Percentiles rank a stretch among this genome's conserved stretches.
phyloP scores from a whole-genome alignment of 2,888 invertebrate species.

The Acrobasis consociella region DNA sequence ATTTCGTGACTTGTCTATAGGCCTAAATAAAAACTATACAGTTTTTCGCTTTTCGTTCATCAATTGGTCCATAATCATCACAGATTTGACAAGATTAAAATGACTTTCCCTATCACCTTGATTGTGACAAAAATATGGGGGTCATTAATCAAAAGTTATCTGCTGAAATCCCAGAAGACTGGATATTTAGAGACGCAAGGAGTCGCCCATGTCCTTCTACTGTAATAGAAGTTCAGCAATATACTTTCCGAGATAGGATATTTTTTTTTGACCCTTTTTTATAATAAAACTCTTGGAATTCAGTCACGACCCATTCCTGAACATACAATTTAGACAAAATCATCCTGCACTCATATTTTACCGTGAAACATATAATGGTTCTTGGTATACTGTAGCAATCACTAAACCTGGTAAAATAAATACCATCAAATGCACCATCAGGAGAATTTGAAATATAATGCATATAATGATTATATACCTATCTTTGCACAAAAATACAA shows the following conservation, averaged over 20 bases:
- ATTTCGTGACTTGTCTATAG: slow-evolving; percentile 29
- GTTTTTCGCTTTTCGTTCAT: slow-evolving; percentile 29
- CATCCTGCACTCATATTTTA: slow-evolving; percentile 11
- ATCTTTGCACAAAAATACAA: slow-evolving; percentile 9
- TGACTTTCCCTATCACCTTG: slow-evolving; percentile 29
- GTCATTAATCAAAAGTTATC: slow-evolving; percentile 31
- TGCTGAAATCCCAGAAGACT: slow-evolving; percentile 32
- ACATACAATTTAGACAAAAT: slow-evolving; percentile 4
- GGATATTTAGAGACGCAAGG: slow-evolving; percentile 29
- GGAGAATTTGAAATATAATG: slow-evolving; percentile 4
- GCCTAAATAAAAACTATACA: slow-evolving; percentile 30
- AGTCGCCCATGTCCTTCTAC: slow-evolving; percentile 31
- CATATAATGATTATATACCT: slow-evolving; percentile 8
- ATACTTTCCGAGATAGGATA: background rate
- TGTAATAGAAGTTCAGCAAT: slow-evolving; percentile 29
- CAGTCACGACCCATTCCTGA: slow-evolving; percentile 12
- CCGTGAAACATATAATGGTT: slow-evolving; percentile 3
- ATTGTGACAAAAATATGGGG: slow-evolving; percentile 34
- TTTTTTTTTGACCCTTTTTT: background rate
- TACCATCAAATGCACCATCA: slow-evolving; percentile 3
- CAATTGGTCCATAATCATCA: slow-evolving; percentile 27
- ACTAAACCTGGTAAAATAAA: background rate
- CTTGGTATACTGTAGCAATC: background rate
- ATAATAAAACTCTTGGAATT: slow-evolving; percentile 1
- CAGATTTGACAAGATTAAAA: slow-evolving; percentile 18